These are phyloP conservation scores for Scaptomyza cyrtandrae DNA, from an alignment of 2,888 invertebrate genomes.

Conservation along the genomic window DNA sequence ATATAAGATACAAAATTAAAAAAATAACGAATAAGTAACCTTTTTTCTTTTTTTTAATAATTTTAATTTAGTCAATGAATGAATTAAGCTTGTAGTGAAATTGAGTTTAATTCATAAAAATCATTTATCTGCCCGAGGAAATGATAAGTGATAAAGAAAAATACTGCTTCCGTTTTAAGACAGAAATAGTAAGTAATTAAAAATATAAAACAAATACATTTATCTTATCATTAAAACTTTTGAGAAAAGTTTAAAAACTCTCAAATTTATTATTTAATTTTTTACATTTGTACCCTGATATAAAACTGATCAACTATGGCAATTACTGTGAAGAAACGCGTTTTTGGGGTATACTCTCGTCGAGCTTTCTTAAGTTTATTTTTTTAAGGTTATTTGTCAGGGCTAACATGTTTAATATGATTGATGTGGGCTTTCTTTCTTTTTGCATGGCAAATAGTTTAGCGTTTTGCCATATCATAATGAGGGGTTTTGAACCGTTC, in stretches of 20 bases:
- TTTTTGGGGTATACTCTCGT: background rate
- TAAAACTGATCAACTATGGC: too few species aligned
- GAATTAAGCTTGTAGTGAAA: background rate
- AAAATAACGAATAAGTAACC: background rate
- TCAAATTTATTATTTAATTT: too few species aligned
- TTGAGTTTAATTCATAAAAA: background rate
- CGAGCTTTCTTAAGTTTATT: background rate
- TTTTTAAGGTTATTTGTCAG: conserved; percentile 8
- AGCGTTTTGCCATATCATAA: conserved; percentile 36
- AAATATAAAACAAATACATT: background rate
- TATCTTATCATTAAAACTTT: background rate
- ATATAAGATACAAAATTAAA: background rate
- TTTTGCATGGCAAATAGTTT: conserved; percentile 8
- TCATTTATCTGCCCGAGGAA: background rate
- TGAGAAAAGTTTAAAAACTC: too few species aligned
- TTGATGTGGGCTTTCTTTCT: conserved; percentile 50
- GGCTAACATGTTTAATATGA: conserved; percentile 50
- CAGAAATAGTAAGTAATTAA: background rate
- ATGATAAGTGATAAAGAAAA: background rate
- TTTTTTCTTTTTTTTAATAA: background rate
- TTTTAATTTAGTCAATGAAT: background rate
- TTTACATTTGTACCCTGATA: too few species aligned
- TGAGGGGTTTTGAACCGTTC: conserved; percentile 37
- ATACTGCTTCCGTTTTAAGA: background rate
- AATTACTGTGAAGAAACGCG: too few species aligned